Evolutionary conservation across 2,797 vertebrate genomes (phyloP).

Genomic region (Phrynocephalus vlangalii): DNA sequence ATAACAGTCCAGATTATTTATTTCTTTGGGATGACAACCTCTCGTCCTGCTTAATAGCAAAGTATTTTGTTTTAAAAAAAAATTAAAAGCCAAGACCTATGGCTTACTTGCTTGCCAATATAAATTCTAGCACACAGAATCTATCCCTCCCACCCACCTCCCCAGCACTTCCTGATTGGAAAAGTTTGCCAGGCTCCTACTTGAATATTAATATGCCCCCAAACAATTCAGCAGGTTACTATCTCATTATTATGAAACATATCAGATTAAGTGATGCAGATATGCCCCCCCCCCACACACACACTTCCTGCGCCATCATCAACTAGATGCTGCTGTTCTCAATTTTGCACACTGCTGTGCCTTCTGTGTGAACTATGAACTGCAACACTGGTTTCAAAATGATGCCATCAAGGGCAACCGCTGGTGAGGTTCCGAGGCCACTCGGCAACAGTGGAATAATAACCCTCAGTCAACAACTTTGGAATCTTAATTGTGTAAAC

Average conservation of each 20-base stretch:
- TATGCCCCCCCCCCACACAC: background rate
- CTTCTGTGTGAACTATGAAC: constrained; percentile 24
- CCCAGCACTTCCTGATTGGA: constrained; percentile 26
- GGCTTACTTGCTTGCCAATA: background rate
- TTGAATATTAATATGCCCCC: background rate
- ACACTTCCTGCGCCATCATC: background rate
- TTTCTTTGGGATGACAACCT: constrained; percentile 53
- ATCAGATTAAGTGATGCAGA: constrained; percentile 27
- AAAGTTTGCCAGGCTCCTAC: constrained; percentile 19
- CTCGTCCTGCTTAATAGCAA: constrained; percentile 43
- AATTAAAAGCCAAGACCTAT: constrained; percentile 36
- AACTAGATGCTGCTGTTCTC: background rate
- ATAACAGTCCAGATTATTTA: constrained; percentile 41
- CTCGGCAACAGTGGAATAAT: constrained; percentile 17
- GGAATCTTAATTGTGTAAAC: constrained; percentile 40
- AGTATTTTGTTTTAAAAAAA: background rate
- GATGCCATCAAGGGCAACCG: constrained; percentile 8
- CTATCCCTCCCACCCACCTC: background rate
- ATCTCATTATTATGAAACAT: background rate
- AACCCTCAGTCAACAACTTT: constrained; percentile 30
- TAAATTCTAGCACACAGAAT: constrained; percentile 35
- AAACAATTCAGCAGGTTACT: background rate
- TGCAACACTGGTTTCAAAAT: constrained; percentile 19
- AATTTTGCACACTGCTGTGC: constrained; percentile 13
- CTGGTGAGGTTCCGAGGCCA: constrained; percentile 29